phyloP scores from a whole-genome alignment of 2,797 vertebrate genomes.

The Poliocrania exsul region DNA sequence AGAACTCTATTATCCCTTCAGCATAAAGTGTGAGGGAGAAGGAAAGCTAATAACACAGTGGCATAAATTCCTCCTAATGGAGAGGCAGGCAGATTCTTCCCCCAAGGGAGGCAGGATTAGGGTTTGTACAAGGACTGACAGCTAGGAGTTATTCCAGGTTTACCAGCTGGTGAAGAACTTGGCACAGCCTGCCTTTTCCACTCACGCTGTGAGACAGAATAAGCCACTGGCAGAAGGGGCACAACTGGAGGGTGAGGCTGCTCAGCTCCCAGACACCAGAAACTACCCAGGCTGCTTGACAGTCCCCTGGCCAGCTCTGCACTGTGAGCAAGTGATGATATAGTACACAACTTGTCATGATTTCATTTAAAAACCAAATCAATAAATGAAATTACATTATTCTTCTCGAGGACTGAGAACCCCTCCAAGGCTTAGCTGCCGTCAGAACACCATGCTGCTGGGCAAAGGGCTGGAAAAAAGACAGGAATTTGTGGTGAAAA shows the following conservation, averaged over 20 bases:
- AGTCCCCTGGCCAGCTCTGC: not conserved
- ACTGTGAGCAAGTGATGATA: not conserved
- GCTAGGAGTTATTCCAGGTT: not conserved
- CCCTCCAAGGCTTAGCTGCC: not conserved
- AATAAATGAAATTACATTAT: not conserved
- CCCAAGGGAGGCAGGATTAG: not conserved
- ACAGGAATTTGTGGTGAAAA: not conserved
- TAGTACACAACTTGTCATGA: rapidly evolving
- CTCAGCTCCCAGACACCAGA: not conserved
- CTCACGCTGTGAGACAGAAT: too few species aligned
- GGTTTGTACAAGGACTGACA: not conserved
- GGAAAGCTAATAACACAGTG: not conserved
- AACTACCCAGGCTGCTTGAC: not conserved
- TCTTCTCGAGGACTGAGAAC: not conserved
- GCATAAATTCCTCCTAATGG: not conserved
- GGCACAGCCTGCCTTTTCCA: not conserved
- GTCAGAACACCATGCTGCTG: not conserved
- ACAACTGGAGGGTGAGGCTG: rapidly evolving
- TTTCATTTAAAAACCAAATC: not conserved
- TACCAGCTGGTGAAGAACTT: not conserved
- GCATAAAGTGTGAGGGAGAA: not conserved
- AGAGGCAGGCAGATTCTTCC: not conserved
- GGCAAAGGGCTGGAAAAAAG: not conserved
- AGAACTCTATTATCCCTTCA: not conserved
- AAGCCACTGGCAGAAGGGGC: not conserved